Percentiles rank a stretch among this genome's conserved stretches.
Conservation (phyloP, 2,888 invertebrate species). For the Tryphoninae sp. region DNA sequence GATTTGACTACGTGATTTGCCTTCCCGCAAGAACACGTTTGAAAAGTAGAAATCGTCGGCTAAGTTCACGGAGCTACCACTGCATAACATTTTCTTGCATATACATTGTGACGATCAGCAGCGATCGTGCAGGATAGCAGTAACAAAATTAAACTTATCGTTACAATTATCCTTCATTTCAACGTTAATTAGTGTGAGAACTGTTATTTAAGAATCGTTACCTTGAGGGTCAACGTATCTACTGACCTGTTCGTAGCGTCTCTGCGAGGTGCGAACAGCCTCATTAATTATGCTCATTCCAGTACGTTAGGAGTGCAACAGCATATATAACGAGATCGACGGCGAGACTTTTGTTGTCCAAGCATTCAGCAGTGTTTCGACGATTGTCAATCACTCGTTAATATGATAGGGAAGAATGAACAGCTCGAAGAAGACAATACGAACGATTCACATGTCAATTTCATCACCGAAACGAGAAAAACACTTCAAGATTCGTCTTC, state of each 20-base stretch:
- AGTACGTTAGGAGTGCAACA: constrained; percentile 44
- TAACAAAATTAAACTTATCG: constrained; percentile 8
- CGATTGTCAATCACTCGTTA: constrained; percentile 44
- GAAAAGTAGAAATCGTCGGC: no score
- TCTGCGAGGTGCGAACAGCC: constrained; percentile 24
- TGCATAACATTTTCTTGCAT: constrained; percentile 6
- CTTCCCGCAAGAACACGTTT: no score
- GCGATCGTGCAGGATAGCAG: constrained; percentile 12
- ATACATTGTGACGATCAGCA: neutral
- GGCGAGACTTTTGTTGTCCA: constrained; percentile 7
- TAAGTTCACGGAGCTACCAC: neutral
- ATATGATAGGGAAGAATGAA: constrained; percentile 75
- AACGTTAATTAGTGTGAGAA: constrained; percentile 12
- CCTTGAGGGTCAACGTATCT: constrained; percentile 1
- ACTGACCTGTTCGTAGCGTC: constrained; percentile 8
- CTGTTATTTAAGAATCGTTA: constrained; percentile 4
- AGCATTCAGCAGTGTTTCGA: neutral
- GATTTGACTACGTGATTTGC: no score
- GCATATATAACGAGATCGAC: constrained; percentile 3
- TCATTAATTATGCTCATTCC: constrained; percentile 48
- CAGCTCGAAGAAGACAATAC: constrained; percentile 66
- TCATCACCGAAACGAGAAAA: constrained; percentile 75
- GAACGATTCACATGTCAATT: constrained; percentile 69
- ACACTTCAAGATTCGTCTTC: constrained; percentile 73
- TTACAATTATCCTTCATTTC: constrained; percentile 21